Percentiles rank a stretch among this genome's conserved stretches.
Evolutionary conservation across 2,888 invertebrate genomes (phyloP).

Genomic region (Crioceris asparagi): DNA sequence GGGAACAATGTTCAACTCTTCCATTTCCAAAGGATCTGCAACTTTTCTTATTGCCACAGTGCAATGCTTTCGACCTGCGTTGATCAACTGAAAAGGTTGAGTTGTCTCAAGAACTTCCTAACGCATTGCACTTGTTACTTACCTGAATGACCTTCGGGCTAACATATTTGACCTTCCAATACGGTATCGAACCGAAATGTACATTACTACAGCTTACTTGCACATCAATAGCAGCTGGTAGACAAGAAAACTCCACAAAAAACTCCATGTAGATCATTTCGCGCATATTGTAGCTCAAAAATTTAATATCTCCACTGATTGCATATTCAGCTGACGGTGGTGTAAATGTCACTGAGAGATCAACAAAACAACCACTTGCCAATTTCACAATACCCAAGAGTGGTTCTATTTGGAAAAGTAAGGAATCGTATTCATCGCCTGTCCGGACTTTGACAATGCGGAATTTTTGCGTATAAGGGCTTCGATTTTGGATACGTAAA

Average conservation of each 20-base stretch:
- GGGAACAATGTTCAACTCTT: constrained; percentile 1
- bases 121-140: too few species aligned
- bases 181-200: constrained; percentile 19
- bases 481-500: constrained; percentile 14
- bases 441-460: constrained; percentile 14
- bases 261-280: constrained; percentile 13
- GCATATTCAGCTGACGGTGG: constrained; percentile 11
- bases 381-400: constrained; percentile 18
- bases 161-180: constrained; percentile 15
- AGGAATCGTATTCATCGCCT: constrained; percentile 15
- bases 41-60: constrained; percentile 14
- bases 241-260: constrained; percentile 14
- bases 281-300: constrained; percentile 15
- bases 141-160: constrained; percentile 13
- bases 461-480: constrained; percentile 14
- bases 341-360: constrained; percentile 13
- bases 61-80: too few species aligned
- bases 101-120: too few species aligned
- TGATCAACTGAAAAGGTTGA: too few species aligned
- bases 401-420: constrained; percentile 16
- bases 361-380: constrained; percentile 13
- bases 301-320: constrained; percentile 14
- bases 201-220: constrained; percentile 13
- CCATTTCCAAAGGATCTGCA: constrained; percentile 13
- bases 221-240: constrained; percentile 14